These are phyloP conservation scores for Myiotriccus ornatus DNA, from an alignment of 2,797 vertebrate species.

Conservation along the genomic window DNA sequence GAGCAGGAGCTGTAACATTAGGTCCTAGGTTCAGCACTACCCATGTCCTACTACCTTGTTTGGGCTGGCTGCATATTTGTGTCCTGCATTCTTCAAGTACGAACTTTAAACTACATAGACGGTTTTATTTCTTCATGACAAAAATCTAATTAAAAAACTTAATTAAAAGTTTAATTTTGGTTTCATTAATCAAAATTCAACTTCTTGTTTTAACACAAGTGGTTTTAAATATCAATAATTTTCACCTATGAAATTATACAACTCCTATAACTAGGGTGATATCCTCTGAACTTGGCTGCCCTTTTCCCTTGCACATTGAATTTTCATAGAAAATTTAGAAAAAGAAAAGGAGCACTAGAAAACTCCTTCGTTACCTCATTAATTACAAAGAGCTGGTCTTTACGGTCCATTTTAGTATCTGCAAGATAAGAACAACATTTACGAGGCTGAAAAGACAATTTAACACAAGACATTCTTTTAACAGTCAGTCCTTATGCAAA, in stretches of 20 bases:
- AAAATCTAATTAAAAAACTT: neutral
- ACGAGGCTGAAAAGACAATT: neutral
- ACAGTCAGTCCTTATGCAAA: neutral
- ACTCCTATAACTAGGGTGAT: neutral
- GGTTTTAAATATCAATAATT: neutral
- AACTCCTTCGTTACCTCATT: constrained; percentile 85
- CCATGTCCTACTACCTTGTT: no score
- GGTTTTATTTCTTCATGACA: neutral
- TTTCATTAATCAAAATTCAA: neutral
- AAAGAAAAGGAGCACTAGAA: neutral
- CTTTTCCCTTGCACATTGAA: neutral
- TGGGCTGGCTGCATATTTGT: neutral
- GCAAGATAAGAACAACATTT: constrained; percentile 16
- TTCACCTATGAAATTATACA: neutral
- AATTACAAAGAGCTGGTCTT: constrained; percentile 93
- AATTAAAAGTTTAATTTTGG: neutral
- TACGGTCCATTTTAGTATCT: constrained; percentile 99
- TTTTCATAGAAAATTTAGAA: neutral
- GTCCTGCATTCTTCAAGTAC: neutral
- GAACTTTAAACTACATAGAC: neutral
- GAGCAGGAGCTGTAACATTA: neutral
- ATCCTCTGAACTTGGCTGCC: neutral
- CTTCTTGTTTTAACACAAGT: neutral
- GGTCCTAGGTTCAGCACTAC: neutral
- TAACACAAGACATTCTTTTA: neutral